Evolutionary conservation across 2,113 vertebrate genomes (phyloP).

Genomic region (Passer domesticus): DNA sequence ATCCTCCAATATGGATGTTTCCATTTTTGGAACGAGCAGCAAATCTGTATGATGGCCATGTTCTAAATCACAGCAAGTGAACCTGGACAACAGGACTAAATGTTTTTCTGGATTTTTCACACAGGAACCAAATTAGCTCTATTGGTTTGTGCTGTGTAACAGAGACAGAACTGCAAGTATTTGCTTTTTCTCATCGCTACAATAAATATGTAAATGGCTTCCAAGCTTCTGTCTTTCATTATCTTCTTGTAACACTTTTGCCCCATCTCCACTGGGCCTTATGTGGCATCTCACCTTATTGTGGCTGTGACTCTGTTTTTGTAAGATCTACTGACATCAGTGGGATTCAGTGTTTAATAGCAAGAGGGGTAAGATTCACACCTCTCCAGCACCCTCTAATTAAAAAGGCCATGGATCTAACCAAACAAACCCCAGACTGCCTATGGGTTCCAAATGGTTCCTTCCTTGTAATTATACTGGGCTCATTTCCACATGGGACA

Average conservation of each 20-base stretch:
- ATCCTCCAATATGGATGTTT: not conserved
- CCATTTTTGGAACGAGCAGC: not conserved
- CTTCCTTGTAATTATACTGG: not conserved
- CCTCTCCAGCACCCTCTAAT: not conserved
- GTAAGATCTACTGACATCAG: not conserved
- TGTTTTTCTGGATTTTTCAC: not conserved
- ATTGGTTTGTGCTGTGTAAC: not conserved
- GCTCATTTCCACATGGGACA: not conserved
- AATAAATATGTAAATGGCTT: not conserved
- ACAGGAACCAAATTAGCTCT: not conserved
- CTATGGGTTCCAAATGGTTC: not conserved
- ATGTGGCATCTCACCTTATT: not conserved
- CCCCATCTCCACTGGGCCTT: not conserved
- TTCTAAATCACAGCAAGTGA: not conserved
- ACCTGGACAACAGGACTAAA: not conserved
- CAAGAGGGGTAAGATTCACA: not conserved
- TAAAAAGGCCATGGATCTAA: not conserved
- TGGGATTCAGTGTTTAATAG: not conserved
- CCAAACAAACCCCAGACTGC: not conserved
- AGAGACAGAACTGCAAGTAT: not conserved
- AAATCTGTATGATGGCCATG: not conserved
- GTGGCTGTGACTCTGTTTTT: not conserved
- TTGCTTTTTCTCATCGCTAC: not conserved
- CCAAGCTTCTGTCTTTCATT: not conserved
- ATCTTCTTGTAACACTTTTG: not conserved